A percentile compares a stretch with the other conserved stretches of the same genome.
Evolutionary conservation across 1,140 invertebrate genomes (phyloP).

Genomic region (Bombus terrestris): DNA sequence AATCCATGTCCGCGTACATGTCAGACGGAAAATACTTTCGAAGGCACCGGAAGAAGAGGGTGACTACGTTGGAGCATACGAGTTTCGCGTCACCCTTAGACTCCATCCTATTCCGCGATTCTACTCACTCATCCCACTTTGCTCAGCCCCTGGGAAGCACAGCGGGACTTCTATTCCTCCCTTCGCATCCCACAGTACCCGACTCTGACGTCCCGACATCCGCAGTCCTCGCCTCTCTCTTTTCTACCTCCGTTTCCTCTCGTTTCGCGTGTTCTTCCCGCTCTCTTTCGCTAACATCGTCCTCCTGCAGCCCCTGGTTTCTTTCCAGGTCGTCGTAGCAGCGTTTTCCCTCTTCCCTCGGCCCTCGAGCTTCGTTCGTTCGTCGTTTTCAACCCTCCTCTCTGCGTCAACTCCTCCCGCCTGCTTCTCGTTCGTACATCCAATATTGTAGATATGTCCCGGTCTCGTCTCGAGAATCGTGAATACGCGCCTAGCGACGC

Average conservation of each 20-base stretch:
- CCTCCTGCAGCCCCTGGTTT: conserved; percentile 46
- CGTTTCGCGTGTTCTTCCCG: conserved; percentile 17
- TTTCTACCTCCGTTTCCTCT: not conserved
- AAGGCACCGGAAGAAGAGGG: conserved; percentile 5
- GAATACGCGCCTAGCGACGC: conserved; percentile 46
- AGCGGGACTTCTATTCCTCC: conserved; percentile 75
- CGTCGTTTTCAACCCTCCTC: conserved; percentile 47
- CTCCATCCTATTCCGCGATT: conserved; percentile 77
- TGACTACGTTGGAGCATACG: conserved; percentile 60
- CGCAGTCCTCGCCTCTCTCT: conserved; percentile 50
- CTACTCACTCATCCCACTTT: conserved; percentile 77
- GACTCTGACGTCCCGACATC: conserved; percentile 76
- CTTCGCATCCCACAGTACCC: conserved; percentile 69
- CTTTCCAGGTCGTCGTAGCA: conserved; percentile 61
- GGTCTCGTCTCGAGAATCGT: conserved; percentile 70
- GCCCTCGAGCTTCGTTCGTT: conserved; percentile 40
- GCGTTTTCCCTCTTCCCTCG: conserved; percentile 41
- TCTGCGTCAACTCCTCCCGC: conserved; percentile 54
- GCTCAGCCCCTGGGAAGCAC: conserved; percentile 72
- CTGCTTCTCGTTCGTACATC: conserved; percentile 74
- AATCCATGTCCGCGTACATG: conserved; percentile 37
- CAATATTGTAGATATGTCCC: conserved; percentile 78
- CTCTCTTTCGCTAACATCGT: conserved; percentile 10
- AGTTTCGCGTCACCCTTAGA: conserved; percentile 75
- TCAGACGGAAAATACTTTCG: conserved; percentile 56